Base-by-base conservation (phyloP, 2,113 vertebrate genomes). In the Cebus imitator region DNA sequence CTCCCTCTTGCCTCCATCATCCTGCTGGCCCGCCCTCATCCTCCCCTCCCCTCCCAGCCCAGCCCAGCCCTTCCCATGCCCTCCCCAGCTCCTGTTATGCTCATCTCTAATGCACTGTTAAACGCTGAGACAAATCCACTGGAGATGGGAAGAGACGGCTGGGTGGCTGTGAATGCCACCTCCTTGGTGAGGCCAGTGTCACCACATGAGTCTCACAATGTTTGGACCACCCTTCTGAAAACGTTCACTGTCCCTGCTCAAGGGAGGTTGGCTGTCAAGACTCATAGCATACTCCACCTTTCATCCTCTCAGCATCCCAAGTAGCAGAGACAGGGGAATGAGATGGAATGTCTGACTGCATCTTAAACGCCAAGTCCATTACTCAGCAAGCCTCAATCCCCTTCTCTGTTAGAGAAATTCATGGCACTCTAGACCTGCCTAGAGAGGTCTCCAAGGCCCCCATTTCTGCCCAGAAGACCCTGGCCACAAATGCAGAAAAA, bases 251-350 rank as follows among this genome's bases (percentile, higher is more conserved):
- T 5, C 50, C 66, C 75, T n/a, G 8, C 64, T 68, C 82, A 17
- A 55, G 61, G 40, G 32, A 20, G 30, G 30, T 18, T 11, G 16
- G 20, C 40, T 5, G 50, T 37, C 25, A 9, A 37, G 4, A 45
- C 23, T 64, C 64, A 23, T 18, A 2, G 0, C 48, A 32, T 0
- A 0, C 8, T n/a, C 4, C 8, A 20, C 58, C 27, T 20, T 64
- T 64, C 45, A 6, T 52, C 35, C 25, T 50, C 48, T 61, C 48
- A 50, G 25, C 11, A 57, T 32, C 64, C 27, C 0, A 0, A 20
- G 5, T 20, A n/a, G 37, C 23, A 35, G 57, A 20, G 0, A 0
- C 27, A 55, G 30, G 43, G 30, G 25, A 10, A 83, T 8, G 8
- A 37, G 78, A 16, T 0, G 0, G 4, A n/a, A 12, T 11, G 43